Base-by-base conservation (phyloP, 2,797 vertebrate genomes). In the Valencia hispanica region DNA sequence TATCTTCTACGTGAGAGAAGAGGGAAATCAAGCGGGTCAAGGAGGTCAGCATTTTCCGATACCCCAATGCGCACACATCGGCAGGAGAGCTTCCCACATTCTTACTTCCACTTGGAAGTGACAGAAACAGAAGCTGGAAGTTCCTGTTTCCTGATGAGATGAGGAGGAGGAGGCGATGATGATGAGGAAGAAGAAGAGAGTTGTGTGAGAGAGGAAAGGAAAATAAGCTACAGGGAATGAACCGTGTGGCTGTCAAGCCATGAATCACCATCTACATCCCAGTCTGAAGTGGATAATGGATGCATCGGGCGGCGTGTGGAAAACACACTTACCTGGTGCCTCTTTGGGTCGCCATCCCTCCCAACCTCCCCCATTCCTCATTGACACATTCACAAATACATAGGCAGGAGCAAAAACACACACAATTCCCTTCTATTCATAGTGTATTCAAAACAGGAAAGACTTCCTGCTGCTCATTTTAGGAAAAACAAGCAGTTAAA, bases 111-210 rank as follows among this genome's bases (percentile, higher is more conserved):
- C 81, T 91, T 95, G 97, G 97, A 98, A 96, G 92, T 91, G 86
- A 66, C 93, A 94, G 92, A 96, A 97, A 97, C 96, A 97, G 94
- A 95, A 95, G 92, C 91, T 96, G 95, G 94, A 96, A 97, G 94
- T 96, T 92, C 87, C 82, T 85, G 82, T 93, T 91, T 94, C 89
- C 89, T 92, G 91, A 79, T 84, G 86, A 92, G 89, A 77, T 43
- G 74, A 84, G 0, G 53, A 72, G 55, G 12, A 79, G 91, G 93
- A n/a, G n/a, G n/a, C n/a, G n/a, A n/a, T n/a, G n/a, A n/a, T 78
- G 89, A 96, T 92, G 96, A 96, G 95, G 93, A 94, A 78, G 83
- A 96, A 95, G 93, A 94, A 78, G 83, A 76, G 75, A 92, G 93
- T 79, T 84, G 84, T 81, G 86, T 74, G 75, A 91, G 86, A 84